Base-by-base conservation (phyloP, 2,113 vertebrate species). In the Rutilus rutilus region DNA sequence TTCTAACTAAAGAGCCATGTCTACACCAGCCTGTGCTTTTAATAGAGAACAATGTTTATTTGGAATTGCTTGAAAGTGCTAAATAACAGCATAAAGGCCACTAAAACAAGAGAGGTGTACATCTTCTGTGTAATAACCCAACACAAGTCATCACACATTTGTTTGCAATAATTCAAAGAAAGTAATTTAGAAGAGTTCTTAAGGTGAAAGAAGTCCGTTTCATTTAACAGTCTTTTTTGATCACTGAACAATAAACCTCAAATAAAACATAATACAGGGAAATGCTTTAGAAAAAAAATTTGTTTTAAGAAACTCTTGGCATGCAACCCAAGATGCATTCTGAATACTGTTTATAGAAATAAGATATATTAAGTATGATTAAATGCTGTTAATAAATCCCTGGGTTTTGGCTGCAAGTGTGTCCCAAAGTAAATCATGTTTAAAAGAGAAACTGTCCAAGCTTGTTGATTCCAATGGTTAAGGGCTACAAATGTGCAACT, bases 371-470 rank as follows among this genome's bases (percentile, higher is more conserved):
- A 36, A 62, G 57, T 81, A 69, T 36, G 45, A 82, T 52, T 27
- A 69, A 52, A 82, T 52, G 79, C 45, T 69, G 15, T 52, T 33
- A 33, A 69, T 52, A 82, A 52, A 82, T 82, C 80, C 80, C 71
- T 88, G 85, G 89, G 88, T 89, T 88, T 90, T 87, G 88, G 89
- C 90, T 90, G 89, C 91, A 90, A 25, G 88, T 89, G 91, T 88
- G 84, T 85, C 65, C 80, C n/a, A 36, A 25, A 78, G 80, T 79
- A 85, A 82, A 85, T 75, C 45, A 64, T 42, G n/a, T 62, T 52
- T 62, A 69, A 52, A 21, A 65, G 86, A 50, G 50, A 74, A 30
- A 57, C 23, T 5, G 27, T 78, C 45, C n/a, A 50, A 77, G 75
- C 30, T 60, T 45, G 57, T 79, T 11, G 6, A 65, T 39, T 65